Evolutionary conservation across 1,140 invertebrate genomes (phyloP).

Genomic region (Macrobrachium nipponense): DNA sequence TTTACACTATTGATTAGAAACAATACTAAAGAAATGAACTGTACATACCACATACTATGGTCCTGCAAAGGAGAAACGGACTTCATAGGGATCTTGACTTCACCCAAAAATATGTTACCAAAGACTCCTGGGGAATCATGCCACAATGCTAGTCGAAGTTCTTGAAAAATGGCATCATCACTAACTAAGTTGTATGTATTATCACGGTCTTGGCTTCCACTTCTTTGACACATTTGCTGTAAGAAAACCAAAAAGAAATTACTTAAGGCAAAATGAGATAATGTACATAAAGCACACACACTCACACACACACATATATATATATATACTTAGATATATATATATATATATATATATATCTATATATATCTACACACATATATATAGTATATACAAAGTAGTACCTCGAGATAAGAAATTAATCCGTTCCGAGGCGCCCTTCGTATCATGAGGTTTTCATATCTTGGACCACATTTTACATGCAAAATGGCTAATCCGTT

Average conservation of each 20-base stretch:
- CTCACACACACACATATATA: not conserved
- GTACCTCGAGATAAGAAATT: too few relatives aligned
- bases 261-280: not conserved
- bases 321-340: not conserved
- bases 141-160: conserved; percentile 84
- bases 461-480: too few relatives aligned
- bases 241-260: not conserved
- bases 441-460: too few relatives aligned
- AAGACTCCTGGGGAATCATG: conserved; percentile 83
- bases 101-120: conserved; percentile 85
- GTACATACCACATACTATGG: conserved; percentile 74
- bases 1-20: too few relatives aligned
- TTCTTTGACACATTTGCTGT: conserved; percentile 33
- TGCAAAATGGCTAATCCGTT: too few relatives aligned
- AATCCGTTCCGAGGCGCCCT: too few relatives aligned
- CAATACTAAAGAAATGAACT: not conserved
- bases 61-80: conserved; percentile 71
- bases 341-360: too few relatives aligned
- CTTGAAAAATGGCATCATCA: conserved; percentile 66
- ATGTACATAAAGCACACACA: not conserved
- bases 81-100: conserved; percentile 82
- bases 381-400: too few relatives aligned
- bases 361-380: too few relatives aligned
- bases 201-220: conserved; percentile 67
- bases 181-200: conserved; percentile 61